phyloP scores from a whole-genome alignment of 2,797 vertebrate genomes.

The Argentina silus region DNA sequence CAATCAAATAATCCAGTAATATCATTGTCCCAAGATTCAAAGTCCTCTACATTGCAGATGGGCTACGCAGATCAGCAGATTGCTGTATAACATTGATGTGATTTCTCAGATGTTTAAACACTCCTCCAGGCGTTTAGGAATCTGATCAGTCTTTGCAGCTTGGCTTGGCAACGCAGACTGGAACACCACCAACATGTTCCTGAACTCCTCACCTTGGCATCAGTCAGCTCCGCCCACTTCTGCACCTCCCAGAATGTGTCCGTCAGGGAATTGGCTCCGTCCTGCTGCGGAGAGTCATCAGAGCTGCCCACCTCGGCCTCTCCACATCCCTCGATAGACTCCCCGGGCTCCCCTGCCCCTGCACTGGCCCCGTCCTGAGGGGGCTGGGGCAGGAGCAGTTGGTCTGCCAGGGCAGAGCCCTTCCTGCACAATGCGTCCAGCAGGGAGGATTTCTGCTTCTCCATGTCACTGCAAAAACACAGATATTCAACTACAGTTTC shows the following conservation, averaged over 20 bases:
- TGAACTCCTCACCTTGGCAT: constrained; percentile 85
- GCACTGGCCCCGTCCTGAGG: constrained; percentile 83
- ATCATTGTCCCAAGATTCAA: no score
- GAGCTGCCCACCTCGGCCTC: constrained; percentile 77
- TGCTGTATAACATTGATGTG: no score
- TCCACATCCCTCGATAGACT: not conserved
- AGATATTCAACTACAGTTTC: not conserved
- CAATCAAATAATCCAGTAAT: no score
- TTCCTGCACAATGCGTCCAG: constrained; percentile 94
- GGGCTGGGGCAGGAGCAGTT: constrained; percentile 80
- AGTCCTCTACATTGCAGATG: no score
- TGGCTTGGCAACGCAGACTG: no score
- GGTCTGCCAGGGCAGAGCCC: constrained; percentile 90
- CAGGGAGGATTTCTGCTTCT: constrained; percentile 94
- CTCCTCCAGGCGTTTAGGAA: no score
- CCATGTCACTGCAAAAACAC: constrained; percentile 88
- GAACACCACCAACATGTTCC: no score
- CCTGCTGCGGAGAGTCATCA: constrained; percentile 80
- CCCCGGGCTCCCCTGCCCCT: not conserved
- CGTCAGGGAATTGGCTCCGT: constrained; percentile 75
- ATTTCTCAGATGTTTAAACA: no score
- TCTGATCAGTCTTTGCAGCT: no score
- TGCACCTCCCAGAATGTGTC: constrained; percentile 95
- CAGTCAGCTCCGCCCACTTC: constrained; percentile 95
- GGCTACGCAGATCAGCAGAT: no score